Conservation (phyloP, 2,888 invertebrate species). For the Exephanes ischioxanthus region DNA sequence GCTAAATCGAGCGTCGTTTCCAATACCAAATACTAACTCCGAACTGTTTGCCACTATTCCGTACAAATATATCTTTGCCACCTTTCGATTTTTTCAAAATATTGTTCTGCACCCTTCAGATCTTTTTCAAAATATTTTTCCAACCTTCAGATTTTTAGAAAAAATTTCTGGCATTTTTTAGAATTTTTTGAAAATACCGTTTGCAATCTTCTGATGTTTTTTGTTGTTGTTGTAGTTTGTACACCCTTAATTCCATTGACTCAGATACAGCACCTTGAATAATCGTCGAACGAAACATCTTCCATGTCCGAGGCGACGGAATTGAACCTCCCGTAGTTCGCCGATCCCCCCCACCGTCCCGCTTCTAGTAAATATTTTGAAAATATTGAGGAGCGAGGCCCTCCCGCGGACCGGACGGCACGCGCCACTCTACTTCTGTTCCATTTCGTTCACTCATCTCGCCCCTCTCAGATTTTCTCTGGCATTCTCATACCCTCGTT, state of each 20-base stretch:
- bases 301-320: neutral
- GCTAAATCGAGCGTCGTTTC: neutral
- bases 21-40: neutral
- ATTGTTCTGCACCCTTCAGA: too few relatives aligned
- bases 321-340: neutral
- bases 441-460: neutral
- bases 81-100: too few relatives aligned
- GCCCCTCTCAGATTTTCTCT: neutral
- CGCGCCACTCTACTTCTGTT: slow-evolving; percentile 55
- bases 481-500: slow-evolving; percentile 2
- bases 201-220: neutral
- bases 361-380: slow-evolving; percentile 67
- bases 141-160: too few relatives aligned
- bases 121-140: too few relatives aligned
- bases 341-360: neutral
- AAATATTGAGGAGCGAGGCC: slow-evolving; percentile 67
- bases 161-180: too few relatives aligned
- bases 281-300: neutral
- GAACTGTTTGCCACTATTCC: neutral
- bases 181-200: too few relatives aligned
- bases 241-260: neutral
- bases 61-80: too few relatives aligned
- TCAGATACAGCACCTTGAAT: neutral
- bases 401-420: slow-evolving; percentile 65
- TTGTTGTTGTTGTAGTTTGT: neutral